Conservation (phyloP, 1,140 invertebrate species). For the Atta cephalotes region DNA sequence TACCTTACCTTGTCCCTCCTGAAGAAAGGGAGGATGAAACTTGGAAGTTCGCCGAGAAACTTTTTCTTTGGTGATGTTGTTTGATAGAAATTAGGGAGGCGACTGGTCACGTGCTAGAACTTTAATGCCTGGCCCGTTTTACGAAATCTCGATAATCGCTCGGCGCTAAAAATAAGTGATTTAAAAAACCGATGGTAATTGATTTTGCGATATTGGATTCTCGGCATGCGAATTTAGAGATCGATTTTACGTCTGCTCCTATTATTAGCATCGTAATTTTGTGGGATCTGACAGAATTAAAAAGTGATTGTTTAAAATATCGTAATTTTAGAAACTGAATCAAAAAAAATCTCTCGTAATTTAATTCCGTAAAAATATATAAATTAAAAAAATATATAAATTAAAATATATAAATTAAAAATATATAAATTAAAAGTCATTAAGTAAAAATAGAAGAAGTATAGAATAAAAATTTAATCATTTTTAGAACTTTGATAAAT, state of each 20-base stretch:
- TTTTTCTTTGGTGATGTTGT: constrained; percentile 44
- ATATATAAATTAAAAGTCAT: not conserved
- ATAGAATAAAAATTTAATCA: not conserved
- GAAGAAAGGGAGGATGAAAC: not conserved
- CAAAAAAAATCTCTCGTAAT: not conserved
- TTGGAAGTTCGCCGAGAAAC: constrained; percentile 40
- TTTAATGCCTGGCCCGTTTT: constrained; percentile 15
- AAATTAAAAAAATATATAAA: not conserved
- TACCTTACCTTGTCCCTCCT: not conserved
- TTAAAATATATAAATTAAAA: too few species aligned
- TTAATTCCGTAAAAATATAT: not conserved
- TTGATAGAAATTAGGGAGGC: constrained; percentile 55
- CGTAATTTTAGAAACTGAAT: not conserved
- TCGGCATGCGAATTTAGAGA: not conserved
- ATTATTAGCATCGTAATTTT: constrained; percentile 12
- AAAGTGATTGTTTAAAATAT: not conserved
- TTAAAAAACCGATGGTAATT: not conserved
- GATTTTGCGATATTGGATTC: constrained; percentile 29
- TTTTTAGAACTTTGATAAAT: not conserved
- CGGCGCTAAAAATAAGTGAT: constrained; percentile 29
- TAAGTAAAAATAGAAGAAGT: not conserved
- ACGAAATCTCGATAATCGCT: constrained; percentile 35
- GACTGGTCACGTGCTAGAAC: constrained; percentile 35
- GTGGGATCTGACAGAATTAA: not conserved
- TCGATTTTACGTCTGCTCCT: not conserved